These are phyloP conservation scores for Alsophila aescularia DNA, from an alignment of 2,888 invertebrate genomes.

Conservation along the genomic window DNA sequence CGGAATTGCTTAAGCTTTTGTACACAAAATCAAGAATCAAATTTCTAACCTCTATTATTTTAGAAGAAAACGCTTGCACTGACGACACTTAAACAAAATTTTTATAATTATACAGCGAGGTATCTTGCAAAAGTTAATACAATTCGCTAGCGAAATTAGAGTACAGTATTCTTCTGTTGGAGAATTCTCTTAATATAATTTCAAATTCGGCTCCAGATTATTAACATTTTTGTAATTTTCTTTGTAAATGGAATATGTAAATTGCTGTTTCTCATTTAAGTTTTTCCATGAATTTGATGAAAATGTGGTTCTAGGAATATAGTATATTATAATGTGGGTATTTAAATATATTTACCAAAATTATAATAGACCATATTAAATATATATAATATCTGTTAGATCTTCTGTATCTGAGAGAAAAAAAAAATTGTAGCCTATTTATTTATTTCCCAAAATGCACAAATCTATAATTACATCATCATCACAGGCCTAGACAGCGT, in stretches of 20 bases:
- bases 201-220: constrained; percentile 8
- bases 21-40: constrained; percentile 18
- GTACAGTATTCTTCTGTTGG: not conserved
- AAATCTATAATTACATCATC: no score
- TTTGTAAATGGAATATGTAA: constrained; percentile 25
- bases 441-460: no score
- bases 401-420: no score
- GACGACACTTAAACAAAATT: constrained; percentile 17
- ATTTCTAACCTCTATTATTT: constrained; percentile 16
- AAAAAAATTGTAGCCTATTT: no score
- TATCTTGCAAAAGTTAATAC: constrained; percentile 12
- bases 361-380: no score
- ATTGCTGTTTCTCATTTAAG: constrained; percentile 21
- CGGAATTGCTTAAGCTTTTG: not conserved
- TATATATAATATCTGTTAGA: no score
- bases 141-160: constrained; percentile 5
- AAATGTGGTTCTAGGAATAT: no score
- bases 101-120: constrained; percentile 22
- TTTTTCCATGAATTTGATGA: no score
- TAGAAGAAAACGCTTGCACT: constrained; percentile 19
- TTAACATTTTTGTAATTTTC: constrained; percentile 27
- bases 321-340: no score
- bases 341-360: no score
- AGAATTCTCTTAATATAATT: constrained; percentile 12
- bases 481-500: no score